A percentile compares a stretch with the other conserved stretches of the same genome.
Evolutionary conservation across 2,888 invertebrate species (phyloP).

Genomic region (Lypha dubia): DNA sequence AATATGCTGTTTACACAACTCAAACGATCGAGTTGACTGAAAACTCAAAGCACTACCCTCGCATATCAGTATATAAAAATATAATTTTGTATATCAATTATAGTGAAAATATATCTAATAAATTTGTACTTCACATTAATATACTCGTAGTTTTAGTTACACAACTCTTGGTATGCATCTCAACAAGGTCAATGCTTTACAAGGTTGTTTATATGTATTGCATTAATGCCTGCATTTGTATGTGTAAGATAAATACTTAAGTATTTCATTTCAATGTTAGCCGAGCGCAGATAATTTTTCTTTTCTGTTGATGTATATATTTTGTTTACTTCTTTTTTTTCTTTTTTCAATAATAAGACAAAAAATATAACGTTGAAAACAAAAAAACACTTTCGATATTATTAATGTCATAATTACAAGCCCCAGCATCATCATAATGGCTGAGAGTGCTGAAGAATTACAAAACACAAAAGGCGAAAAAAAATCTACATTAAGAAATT

Average conservation of each 20-base stretch:
- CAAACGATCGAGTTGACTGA: too few relatives aligned
- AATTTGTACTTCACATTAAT: conserved; percentile 31
- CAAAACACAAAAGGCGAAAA: not conserved
- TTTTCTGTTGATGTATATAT: conserved; percentile 14
- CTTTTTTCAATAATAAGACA: conserved; percentile 31
- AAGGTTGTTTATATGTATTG: conserved; percentile 47
- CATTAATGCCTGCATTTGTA: not conserved
- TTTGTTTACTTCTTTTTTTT: too few relatives aligned
- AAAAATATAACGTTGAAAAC: not conserved
- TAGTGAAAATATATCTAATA: conserved; percentile 30
- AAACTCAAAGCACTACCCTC: not conserved
- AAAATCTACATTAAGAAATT: not conserved
- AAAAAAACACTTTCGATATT: conserved; percentile 50
- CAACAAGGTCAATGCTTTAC: conserved; percentile 65
- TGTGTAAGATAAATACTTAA: conserved; percentile 41
- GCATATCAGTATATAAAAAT: not conserved
- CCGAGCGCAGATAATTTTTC: conserved; percentile 56
- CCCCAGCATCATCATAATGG: conserved; percentile 27
- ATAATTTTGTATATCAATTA: not conserved
- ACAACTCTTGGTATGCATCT: conserved; percentile 1
- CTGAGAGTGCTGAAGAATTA: conserved; percentile 35
- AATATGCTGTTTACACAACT: too few relatives aligned
- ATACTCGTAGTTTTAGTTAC: not conserved
- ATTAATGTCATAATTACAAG: conserved; percentile 53
- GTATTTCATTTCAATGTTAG: conserved; percentile 60